Evolutionary conservation across 2,113 vertebrate genomes (phyloP).

Genomic region (Anhinga rufa): DNA sequence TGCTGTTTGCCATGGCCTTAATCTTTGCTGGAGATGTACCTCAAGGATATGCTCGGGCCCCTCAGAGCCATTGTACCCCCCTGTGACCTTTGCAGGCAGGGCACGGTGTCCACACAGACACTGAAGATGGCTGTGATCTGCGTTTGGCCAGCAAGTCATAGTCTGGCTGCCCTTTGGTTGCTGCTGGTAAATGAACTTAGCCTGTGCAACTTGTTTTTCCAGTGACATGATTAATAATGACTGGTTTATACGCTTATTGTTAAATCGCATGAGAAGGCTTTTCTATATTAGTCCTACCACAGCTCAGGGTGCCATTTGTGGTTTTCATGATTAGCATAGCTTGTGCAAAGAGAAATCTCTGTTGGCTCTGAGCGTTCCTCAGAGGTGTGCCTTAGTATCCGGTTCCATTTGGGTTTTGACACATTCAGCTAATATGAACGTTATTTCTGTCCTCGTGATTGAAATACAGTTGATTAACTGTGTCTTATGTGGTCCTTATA

Average conservation of each 20-base stretch:
- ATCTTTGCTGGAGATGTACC: neutral
- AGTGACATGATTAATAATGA: neutral
- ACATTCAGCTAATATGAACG: neutral
- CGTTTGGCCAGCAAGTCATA: neutral
- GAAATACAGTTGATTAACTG: neutral
- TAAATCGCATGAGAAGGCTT: neutral
- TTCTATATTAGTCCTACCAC: neutral
- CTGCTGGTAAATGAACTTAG: neutral
- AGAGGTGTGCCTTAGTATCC: neutral
- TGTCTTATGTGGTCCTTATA: neutral
- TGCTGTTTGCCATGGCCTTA: neutral
- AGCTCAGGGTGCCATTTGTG: neutral
- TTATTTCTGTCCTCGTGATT: neutral
- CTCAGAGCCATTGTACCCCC: neutral
- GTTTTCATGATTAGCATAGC: neutral
- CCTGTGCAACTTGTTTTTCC: neutral
- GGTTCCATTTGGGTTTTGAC: neutral
- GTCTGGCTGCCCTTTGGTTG: neutral
- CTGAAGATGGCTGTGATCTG: neutral
- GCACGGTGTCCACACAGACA: fast-evolving
- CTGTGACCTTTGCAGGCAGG: neutral
- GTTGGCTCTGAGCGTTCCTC: neutral
- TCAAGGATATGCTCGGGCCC: neutral
- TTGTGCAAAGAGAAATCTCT: neutral
- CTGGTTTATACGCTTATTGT: neutral